Conservation (phyloP, 2,113 vertebrate genomes). For the Bombycilla garrulus region DNA sequence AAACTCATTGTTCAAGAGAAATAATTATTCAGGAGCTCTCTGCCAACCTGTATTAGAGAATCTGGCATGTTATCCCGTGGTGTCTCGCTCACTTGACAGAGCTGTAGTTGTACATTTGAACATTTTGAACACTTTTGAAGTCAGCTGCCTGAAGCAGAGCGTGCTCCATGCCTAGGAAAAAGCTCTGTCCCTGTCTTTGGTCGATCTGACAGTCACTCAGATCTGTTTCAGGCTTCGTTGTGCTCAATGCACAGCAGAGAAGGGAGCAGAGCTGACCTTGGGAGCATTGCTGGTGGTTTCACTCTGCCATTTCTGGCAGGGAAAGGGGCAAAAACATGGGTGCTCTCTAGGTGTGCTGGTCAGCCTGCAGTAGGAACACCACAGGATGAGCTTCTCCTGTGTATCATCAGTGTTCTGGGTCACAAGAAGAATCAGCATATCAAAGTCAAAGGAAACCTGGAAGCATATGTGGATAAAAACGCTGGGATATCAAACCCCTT, state of each 20-base stretch:
- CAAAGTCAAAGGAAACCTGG: neutral
- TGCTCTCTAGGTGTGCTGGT: neutral
- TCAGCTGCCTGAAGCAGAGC: neutral
- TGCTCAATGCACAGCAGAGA: neutral
- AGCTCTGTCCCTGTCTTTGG: fast-evolving
- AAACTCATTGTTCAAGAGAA: slow-evolving; percentile 24
- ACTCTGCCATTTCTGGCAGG: neutral
- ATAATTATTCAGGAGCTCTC: slow-evolving; percentile 18
- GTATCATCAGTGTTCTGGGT: fast-evolving
- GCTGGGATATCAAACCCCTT: neutral
- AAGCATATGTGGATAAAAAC: neutral
- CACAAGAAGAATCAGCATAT: neutral
- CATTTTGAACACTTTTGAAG: neutral
- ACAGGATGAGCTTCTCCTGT: fast-evolving
- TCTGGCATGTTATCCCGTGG: neutral
- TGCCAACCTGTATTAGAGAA: slow-evolving; percentile 15
- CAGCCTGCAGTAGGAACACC: neutral
- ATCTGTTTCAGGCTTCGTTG: neutral
- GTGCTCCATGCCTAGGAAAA: neutral
- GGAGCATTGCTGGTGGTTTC: neutral
- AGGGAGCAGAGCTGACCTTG: neutral
- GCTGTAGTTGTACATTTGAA: neutral
- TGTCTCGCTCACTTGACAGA: neutral
- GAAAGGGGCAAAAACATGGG: neutral
- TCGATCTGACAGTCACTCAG: neutral